Conservation (phyloP, 2,888 invertebrate species). For the Drosophila paracracens region DNA sequence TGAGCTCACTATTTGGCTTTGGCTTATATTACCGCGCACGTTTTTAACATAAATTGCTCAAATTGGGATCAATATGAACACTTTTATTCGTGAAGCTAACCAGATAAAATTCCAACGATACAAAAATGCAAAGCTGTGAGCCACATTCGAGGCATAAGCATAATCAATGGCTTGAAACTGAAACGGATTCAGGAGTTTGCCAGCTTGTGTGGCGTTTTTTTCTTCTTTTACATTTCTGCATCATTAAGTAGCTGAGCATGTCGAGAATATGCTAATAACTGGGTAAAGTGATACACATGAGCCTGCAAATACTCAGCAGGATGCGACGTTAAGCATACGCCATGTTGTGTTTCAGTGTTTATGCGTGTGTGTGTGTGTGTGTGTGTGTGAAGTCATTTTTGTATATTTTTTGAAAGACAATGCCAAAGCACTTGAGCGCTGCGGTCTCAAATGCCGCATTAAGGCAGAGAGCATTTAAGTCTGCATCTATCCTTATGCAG, state of each 20-base stretch:
- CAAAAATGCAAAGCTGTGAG: conserved; percentile 36
- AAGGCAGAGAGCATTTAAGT: conserved; percentile 31
- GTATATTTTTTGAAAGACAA: conserved; percentile 16
- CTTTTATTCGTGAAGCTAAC: conserved; percentile 52
- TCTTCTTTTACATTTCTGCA: conserved; percentile 51
- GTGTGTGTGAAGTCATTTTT: conserved; percentile 10
- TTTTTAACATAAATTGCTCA: conserved; percentile 65
- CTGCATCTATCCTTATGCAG: neutral
- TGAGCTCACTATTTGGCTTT: conserved; percentile 12
- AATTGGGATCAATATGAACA: conserved; percentile 47
- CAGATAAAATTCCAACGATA: conserved; percentile 23
- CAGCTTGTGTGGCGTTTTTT: conserved; percentile 6
- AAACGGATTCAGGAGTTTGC: conserved; percentile 34
- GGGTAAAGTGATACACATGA: conserved; percentile 25
- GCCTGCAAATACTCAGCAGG: conserved; percentile 21
- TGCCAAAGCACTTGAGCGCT: conserved; percentile 24
- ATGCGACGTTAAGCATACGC: conserved; percentile 28
- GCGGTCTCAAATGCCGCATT: conserved; percentile 7
- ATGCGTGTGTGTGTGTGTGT: conserved; percentile 12
- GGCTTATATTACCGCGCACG: conserved; percentile 51
- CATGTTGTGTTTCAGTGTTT: conserved; percentile 5
- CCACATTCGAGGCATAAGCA: conserved; percentile 35
- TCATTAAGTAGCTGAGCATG: conserved; percentile 59
- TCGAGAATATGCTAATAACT: conserved; percentile 59
- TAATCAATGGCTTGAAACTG: conserved; percentile 56